Evolutionary conservation across 2,113 vertebrate genomes (phyloP).

Genomic region (Lampris megalopsis): DNA sequence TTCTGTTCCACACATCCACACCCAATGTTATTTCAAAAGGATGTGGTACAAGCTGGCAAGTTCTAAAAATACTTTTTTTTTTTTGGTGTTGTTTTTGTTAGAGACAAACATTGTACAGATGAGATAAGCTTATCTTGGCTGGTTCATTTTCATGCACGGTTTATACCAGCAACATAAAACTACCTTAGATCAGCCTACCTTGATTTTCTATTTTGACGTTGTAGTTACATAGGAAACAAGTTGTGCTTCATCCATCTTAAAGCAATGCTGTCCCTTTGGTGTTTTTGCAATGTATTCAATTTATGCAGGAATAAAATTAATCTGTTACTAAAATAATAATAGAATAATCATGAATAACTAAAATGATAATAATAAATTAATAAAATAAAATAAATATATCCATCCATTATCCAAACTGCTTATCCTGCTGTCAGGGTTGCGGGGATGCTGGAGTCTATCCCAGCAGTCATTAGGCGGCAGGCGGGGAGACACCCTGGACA

Average conservation of each 20-base stretch:
- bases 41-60: conserved; percentile 32
- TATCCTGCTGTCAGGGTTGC: too few relatives aligned
- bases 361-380: neutral
- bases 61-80: conserved; percentile 9
- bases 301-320: neutral
- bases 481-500: too few relatives aligned
- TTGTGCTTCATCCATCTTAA: neutral
- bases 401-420: too few relatives aligned
- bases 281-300: too few relatives aligned
- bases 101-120: conserved; percentile 9
- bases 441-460: too few relatives aligned
- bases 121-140: conserved; percentile 18
- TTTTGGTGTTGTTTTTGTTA: neutral
- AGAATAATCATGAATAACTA: too few relatives aligned
- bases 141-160: conserved; percentile 1
- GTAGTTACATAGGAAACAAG: conserved; percentile 11
- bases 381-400: neutral
- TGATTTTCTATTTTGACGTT: conserved; percentile 9
- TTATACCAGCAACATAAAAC: conserved; percentile 16
- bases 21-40: conserved; percentile 21
- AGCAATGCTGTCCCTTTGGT: neutral
- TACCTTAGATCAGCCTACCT: conserved; percentile 1
- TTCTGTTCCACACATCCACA: conserved; percentile 22
- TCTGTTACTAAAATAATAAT: too few relatives aligned
- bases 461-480: too few relatives aligned